Base-by-base conservation (phyloP, 2,888 invertebrate genomes). In the Microplitis deprimator region DNA sequence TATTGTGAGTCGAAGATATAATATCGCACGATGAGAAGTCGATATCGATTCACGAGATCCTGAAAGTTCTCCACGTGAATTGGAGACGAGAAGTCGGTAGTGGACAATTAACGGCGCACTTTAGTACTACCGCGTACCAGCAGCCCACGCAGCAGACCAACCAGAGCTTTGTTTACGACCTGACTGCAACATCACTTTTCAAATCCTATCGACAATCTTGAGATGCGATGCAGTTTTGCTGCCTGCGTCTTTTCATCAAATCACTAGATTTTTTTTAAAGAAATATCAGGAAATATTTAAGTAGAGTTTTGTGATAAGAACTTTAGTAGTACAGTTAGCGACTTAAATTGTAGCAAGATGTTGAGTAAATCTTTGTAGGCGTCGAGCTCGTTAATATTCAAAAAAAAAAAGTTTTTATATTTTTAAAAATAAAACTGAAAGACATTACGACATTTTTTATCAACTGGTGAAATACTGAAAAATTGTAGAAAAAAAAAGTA, bases 91-190 rank as follows among this genome's bases (percentile, higher is more conserved):
- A 50, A 50, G 4, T 29, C 29, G 29, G 29, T 29, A 10, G 68
- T 59, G 70, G 70, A 81, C 85, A 87, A 87, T 87, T 86, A 86
- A 87, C 85, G 83, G 81, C 83, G 81, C 81, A 85, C 82, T 82
- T 79, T 81, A 81, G 81, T 79, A 80, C 79, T 83, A 81, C 81
- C 81, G 81, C 79, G 81, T 79, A 68, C 17, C 75, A 77, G 81
- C 87, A 20, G 85, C 87, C 87, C 85, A 87, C 87, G 87, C 87
- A 79, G 13, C 8, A 20, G 20, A 10, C 67, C 29, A 29, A 20
- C 20, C 8, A 17, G 64, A 39, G 79, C 83, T 87, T 87, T 86
- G 85, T 87, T 87, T 87, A 86, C 85, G 84, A 84, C 80, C 59
- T 82, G 77, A 77, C 61, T 78, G 81, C 83, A 83, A 85, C 86